phyloP scores from a whole-genome alignment of 2,797 vertebrate species.

The Hemibagrus guttatus region DNA sequence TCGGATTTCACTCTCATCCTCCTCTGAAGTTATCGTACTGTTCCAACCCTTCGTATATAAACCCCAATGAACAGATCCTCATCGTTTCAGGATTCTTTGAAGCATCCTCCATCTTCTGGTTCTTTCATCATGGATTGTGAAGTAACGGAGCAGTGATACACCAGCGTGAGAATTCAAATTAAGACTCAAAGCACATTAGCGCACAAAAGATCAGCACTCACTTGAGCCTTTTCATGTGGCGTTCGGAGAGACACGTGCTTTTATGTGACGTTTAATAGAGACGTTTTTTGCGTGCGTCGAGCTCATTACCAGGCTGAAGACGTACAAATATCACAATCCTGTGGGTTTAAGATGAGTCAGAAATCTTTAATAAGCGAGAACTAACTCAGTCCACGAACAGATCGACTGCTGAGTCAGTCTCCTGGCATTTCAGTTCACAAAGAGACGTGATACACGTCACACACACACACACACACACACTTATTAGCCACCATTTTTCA shows the following conservation, averaged over 20 bases:
- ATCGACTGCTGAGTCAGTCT: slow-evolving; percentile 31
- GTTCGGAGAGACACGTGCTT: not conserved
- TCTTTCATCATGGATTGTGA: slow-evolving; percentile 23
- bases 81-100: slow-evolving; percentile 9
- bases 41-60: slow-evolving; percentile 7
- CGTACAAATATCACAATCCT: slow-evolving; percentile 23
- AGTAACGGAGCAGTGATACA: not conserved
- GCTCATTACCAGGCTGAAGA: slow-evolving; percentile 26
- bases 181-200: slow-evolving; percentile 28
- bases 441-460: not conserved
- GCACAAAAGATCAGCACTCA: slow-evolving; percentile 26
- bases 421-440: slow-evolving; percentile 17
- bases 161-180: slow-evolving; percentile 21
- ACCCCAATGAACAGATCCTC: not conserved
- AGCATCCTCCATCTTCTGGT: slow-evolving; percentile 16
- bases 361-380: slow-evolving; percentile 23
- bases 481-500: too few species aligned
- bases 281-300: not conserved
- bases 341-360: slow-evolving; percentile 31
- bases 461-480: slow-evolving; percentile 10
- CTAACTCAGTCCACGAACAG: slow-evolving; percentile 23
- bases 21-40: not conserved
- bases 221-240: not conserved
- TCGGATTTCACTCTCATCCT: not conserved
- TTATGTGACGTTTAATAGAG: slow-evolving; percentile 22